These are phyloP conservation scores for Phyllopteryx taeniolatus DNA, from an alignment of 2,113 vertebrate genomes.

Conservation along the genomic window DNA sequence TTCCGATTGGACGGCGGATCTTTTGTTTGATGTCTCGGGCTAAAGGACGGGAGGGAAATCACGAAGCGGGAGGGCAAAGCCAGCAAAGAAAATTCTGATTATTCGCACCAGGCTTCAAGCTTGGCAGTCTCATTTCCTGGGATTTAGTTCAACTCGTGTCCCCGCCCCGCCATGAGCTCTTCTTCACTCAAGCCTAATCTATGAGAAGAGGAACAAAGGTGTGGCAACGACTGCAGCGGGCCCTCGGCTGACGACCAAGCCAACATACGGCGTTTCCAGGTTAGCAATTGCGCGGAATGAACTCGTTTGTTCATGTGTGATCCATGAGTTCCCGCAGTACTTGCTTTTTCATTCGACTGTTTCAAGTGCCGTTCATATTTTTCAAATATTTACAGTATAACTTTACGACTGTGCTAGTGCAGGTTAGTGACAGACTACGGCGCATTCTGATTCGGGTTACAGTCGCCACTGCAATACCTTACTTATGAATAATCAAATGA, in stretches of 20 bases:
- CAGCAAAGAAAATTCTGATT: not conserved
- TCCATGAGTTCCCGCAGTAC: not conserved
- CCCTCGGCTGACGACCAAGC: not conserved
- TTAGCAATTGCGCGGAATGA: not conserved
- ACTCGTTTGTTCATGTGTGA: not conserved
- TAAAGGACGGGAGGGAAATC: not conserved
- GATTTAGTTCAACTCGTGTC: not conserved
- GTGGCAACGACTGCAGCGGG: too few species aligned
- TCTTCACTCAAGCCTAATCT: not conserved
- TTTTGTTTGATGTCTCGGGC: not conserved
- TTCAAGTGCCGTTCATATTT: too few species aligned
- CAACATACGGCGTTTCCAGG: not conserved
- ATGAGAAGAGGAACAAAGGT: not conserved
- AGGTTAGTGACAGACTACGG: not conserved
- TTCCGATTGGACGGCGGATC: not conserved
- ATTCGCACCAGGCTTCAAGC: not conserved
- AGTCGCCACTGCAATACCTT: not conserved
- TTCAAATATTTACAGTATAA: too few species aligned
- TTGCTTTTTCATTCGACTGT: too few species aligned
- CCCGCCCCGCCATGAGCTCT: not conserved
- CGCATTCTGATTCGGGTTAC: not conserved
- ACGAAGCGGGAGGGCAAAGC: not conserved
- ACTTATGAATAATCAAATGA: too few species aligned
- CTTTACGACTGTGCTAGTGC: not conserved
- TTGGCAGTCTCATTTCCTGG: not conserved